These are phyloP conservation scores for Choristoneura rosaceana DNA, from an alignment of 2,888 invertebrate genomes.

Conservation along the genomic window DNA sequence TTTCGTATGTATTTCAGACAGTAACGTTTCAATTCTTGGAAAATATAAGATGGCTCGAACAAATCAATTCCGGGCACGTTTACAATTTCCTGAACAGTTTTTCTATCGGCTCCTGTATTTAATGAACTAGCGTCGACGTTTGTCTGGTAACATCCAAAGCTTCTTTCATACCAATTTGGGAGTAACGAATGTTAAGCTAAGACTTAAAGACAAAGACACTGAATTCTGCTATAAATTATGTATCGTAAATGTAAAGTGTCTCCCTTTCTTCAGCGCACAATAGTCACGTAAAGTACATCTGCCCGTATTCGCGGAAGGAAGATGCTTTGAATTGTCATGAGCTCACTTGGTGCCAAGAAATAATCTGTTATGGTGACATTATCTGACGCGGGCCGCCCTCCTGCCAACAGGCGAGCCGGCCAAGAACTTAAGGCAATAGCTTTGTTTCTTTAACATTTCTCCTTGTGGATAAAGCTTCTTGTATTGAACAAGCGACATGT, in stretches of 20 bases:
- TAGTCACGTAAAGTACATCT: slow-evolving; percentile 58
- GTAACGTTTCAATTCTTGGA: slow-evolving; percentile 15
- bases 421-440: slow-evolving; percentile 70
- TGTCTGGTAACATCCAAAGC: slow-evolving; percentile 15
- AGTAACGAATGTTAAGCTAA: background rate
- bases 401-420: slow-evolving; percentile 75
- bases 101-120: slow-evolving; percentile 34
- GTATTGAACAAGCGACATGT: background rate
- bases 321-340: slow-evolving; percentile 67
- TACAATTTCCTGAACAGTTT: slow-evolving; percentile 39
- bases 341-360: slow-evolving; percentile 76
- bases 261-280: slow-evolving; percentile 49
- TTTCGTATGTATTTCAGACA: slow-evolving; percentile 12
- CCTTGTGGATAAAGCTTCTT: slow-evolving; percentile 43
- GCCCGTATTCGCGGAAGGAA: slow-evolving; percentile 57
- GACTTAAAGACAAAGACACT: background rate
- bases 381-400: slow-evolving; percentile 65
- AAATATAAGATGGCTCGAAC: slow-evolving; percentile 19
- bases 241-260: slow-evolving; percentile 30
- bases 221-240: slow-evolving; percentile 25
- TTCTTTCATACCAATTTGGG: slow-evolving; percentile 16
- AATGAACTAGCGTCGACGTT: slow-evolving; percentile 33
- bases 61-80: slow-evolving; percentile 38
- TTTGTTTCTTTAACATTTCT: slow-evolving; percentile 58
- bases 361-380: slow-evolving; percentile 84